These are phyloP conservation scores for Dasypogon diadema DNA, from an alignment of 2,888 invertebrate species.

Conservation along the genomic window DNA sequence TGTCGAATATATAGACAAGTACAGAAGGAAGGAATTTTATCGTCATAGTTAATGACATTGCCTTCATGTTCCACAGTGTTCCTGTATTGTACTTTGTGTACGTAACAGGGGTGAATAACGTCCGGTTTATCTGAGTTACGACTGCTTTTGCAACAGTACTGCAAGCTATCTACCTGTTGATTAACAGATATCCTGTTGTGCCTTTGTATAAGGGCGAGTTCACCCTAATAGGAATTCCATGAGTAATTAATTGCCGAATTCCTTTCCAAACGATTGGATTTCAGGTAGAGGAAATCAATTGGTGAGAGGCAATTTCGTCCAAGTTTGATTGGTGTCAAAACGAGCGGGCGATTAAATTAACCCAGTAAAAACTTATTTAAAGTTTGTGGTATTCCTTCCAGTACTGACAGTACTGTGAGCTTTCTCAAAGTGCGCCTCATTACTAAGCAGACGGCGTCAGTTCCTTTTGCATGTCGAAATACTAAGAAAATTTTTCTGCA, in stretches of 20 bases:
- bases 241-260: conserved; percentile 18
- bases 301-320: no score
- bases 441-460: conserved; percentile 13
- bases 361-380: no score
- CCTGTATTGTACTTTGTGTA: no score
- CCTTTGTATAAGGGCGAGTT: neutral
- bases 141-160: neutral
- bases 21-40: neutral
- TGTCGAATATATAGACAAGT: neutral
- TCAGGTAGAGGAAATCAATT: no score
- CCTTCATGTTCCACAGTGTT: no score
- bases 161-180: conserved; percentile 19
- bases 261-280: neutral
- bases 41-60: no score
- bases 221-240: neutral
- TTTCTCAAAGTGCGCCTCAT: no score
- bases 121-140: neutral
- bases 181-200: neutral
- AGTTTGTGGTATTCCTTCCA: no score
- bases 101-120: neutral
- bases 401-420: no score
- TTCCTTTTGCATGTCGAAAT: conserved; percentile 22
- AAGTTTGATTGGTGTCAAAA: no score
- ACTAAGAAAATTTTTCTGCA: conserved; percentile 10
- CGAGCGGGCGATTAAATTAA: no score